Conservation (phyloP, 2,113 vertebrate genomes). For the Pandion haliaetus region DNA sequence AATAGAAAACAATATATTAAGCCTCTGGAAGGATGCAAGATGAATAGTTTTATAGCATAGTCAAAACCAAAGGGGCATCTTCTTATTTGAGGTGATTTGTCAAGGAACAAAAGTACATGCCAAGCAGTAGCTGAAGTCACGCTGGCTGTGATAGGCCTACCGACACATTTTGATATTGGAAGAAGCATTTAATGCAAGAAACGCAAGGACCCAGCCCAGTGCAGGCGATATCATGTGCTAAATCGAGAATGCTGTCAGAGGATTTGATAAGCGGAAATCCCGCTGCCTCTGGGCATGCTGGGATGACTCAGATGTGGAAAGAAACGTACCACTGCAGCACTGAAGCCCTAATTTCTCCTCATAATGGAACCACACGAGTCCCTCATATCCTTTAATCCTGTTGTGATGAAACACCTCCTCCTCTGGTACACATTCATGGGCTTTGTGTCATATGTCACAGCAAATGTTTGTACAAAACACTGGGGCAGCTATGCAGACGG, state of each 20-base stretch:
- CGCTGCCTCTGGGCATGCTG: not conserved
- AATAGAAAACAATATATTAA: not conserved
- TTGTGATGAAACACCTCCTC: not conserved
- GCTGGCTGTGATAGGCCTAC: not conserved
- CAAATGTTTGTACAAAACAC: not conserved
- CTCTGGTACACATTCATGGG: not conserved
- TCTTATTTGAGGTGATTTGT: not conserved
- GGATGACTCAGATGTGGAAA: not conserved
- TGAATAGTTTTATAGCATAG: not conserved
- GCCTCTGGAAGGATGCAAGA: not conserved
- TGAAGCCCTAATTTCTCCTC: not conserved
- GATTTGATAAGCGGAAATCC: not conserved
- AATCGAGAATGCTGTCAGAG: not conserved
- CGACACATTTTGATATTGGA: not conserved
- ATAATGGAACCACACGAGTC: not conserved
- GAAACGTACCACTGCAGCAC: not conserved
- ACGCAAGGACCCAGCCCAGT: not conserved
- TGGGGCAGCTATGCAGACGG: not conserved
- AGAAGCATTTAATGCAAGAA: not conserved
- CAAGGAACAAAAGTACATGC: not conserved
- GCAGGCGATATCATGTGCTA: accelerated
- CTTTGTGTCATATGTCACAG: not conserved
- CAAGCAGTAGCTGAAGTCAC: not conserved
- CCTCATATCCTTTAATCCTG: not conserved
- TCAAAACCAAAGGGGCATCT: not conserved